A percentile compares a stretch with the other conserved stretches of the same genome.
These are phyloP conservation scores for Anarrhichthys ocellatus DNA, from an alignment of 2,113 vertebrate genomes.

Conservation along the genomic window DNA sequence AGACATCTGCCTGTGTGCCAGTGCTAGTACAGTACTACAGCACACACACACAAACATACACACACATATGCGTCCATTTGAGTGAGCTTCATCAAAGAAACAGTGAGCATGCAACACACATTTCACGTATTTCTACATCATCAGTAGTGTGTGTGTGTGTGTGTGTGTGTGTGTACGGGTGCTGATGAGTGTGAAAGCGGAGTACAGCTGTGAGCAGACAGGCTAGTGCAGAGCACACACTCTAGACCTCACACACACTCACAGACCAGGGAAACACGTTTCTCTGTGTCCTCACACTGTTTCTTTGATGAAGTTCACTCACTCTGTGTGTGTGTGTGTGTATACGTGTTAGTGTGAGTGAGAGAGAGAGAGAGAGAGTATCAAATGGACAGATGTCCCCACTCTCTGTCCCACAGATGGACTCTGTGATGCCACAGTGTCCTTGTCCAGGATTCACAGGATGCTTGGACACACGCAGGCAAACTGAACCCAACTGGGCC, in stretches of 20 bases:
- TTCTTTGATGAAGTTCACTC: constrained; percentile 22
- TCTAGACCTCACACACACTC: background rate
- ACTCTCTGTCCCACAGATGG: constrained; percentile 74
- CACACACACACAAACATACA: background rate
- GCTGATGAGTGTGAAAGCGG: constrained; percentile 29
- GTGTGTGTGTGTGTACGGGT: constrained; percentile 31
- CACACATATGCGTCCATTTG: background rate
- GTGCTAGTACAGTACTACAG: background rate
- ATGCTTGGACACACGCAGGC: constrained; percentile 60
- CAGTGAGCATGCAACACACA: background rate
- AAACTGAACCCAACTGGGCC: constrained; percentile 56
- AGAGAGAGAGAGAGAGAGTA: constrained; percentile 21
- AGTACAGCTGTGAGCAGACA: constrained; percentile 8
- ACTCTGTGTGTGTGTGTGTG: background rate
- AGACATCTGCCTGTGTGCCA: background rate
- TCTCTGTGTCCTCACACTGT: constrained; percentile 23
- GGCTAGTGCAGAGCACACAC: constrained; percentile 4
- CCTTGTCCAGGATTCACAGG: constrained; percentile 68
- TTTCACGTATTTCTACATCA: background rate
- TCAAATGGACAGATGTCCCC: constrained; percentile 69
- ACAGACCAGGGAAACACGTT: constrained; percentile 8
- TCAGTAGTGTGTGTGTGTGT: background rate
- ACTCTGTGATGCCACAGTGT: constrained; percentile 59
- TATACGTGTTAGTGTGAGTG: constrained; percentile 1
- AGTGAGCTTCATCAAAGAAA: background rate